Conservation (phyloP, 2,888 invertebrate genomes). For the Dorcus hopei region DNA sequence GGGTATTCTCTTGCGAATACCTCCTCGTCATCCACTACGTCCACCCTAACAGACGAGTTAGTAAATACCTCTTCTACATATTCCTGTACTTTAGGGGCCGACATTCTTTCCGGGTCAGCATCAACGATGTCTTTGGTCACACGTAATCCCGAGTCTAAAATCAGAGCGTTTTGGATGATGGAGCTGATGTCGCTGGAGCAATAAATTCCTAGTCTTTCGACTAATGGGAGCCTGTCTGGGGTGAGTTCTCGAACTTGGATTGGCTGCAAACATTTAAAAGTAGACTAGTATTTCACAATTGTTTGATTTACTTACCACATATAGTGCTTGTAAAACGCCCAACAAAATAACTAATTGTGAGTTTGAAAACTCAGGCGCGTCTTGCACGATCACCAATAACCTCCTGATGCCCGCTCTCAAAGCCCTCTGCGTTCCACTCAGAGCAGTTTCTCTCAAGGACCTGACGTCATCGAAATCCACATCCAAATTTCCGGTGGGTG, state of each 20-base stretch:
- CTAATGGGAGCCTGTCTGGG: too few species aligned
- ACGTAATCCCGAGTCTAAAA: constrained; percentile 73
- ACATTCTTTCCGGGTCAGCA: constrained; percentile 89
- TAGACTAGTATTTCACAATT: too few species aligned
- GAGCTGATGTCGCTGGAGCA: too few species aligned
- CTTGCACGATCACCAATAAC: constrained; percentile 73
- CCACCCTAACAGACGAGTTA: constrained; percentile 61
- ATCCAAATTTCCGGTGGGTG: constrained; percentile 75
- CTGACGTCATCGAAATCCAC: constrained; percentile 80
- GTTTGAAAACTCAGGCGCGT: constrained; percentile 65
- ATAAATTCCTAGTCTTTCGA: too few species aligned
- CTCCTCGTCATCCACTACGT: constrained; percentile 59
- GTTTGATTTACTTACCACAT: constrained; percentile 64
- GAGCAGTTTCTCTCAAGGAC: constrained; percentile 71
- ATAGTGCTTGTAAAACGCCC: constrained; percentile 83
- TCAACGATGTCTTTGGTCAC: constrained; percentile 71
- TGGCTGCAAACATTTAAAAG: too few species aligned
- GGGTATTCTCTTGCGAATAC: constrained; percentile 74
- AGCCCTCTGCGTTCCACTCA: constrained; percentile 74
- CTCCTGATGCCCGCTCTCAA: constrained; percentile 77
- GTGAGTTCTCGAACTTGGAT: too few species aligned
- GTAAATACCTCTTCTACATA: constrained; percentile 66
- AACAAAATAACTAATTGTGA: constrained; percentile 77
- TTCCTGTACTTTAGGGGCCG: constrained; percentile 71
- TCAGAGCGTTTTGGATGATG: constrained; percentile 59